phyloP scores from a whole-genome alignment of 2,113 vertebrate species.

The Dicerorhinus sumatrensis region DNA sequence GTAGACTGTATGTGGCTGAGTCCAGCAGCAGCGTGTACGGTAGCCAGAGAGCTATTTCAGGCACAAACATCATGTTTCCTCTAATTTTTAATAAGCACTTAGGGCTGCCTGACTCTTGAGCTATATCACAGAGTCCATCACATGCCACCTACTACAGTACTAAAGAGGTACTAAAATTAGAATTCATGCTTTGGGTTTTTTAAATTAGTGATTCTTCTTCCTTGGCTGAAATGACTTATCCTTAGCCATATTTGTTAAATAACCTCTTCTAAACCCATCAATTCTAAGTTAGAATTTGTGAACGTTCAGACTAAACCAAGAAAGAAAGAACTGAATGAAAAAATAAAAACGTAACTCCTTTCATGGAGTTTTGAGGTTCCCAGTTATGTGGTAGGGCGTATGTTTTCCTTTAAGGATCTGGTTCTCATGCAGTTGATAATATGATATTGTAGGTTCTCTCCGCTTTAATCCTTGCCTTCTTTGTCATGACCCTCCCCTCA shows the following conservation, averaged over 20 bases:
- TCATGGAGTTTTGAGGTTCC: background rate
- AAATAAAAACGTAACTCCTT: background rate
- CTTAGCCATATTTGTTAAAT: conserved; percentile 55
- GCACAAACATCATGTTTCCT: conserved; percentile 62
- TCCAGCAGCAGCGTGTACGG: background rate
- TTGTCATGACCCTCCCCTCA: background rate
- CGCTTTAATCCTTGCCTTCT: background rate
- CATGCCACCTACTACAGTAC: conserved; percentile 33
- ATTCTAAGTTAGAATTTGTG: conserved; percentile 24
- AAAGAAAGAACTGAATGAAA: background rate
- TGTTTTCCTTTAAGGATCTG: background rate
- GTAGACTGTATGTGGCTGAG: background rate
- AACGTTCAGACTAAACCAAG: conserved; percentile 9
- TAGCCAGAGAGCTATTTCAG: conserved; percentile 60
- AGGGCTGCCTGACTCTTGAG: conserved; percentile 36
- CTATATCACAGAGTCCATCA: conserved; percentile 22
- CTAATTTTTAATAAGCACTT: conserved; percentile 73
- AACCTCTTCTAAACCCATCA: background rate
- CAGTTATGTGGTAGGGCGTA: background rate
- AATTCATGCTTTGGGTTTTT: conserved; percentile 38
- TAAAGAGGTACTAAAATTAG: conserved; percentile 56
- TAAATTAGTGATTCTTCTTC: conserved; percentile 26
- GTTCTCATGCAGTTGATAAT: background rate
- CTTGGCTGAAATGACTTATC: conserved; percentile 10
- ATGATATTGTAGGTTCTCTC: background rate